Evolutionary conservation across 2,888 invertebrate species (phyloP).

Genomic region (Amphimallon solstitiale): DNA sequence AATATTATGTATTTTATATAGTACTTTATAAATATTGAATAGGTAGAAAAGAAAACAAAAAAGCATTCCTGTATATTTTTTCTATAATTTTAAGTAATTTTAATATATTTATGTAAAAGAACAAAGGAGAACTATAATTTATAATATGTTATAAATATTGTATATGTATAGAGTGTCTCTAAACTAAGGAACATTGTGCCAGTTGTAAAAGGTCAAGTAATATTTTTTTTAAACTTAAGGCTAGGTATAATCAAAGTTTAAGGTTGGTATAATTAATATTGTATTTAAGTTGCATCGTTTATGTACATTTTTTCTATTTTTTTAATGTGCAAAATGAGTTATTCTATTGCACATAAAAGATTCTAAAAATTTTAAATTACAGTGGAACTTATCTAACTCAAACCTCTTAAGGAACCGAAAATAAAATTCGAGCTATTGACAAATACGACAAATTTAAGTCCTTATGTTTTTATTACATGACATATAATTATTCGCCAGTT

Average conservation of each 20-base stretch:
- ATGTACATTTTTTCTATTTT: background rate
- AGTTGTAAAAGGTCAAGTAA: slow-evolving; percentile 47
- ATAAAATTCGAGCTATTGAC: too few species aligned
- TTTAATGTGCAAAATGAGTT: background rate
- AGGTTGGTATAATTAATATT: background rate
- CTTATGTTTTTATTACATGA: too few species aligned
- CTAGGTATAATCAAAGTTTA: background rate
- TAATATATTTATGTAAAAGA: slow-evolving; percentile 1
- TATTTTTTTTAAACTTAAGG: background rate
- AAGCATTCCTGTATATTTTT: slow-evolving; percentile 11
- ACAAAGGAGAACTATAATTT: too few species aligned
- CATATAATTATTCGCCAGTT: too few species aligned
- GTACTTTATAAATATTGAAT: background rate
- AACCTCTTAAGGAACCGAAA: too few species aligned
- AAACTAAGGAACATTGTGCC: slow-evolving; percentile 45
- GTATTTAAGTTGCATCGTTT: background rate
- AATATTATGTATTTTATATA: background rate
- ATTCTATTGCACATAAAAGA: too few species aligned
- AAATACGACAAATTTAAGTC: too few species aligned
- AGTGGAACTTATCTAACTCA: too few species aligned
- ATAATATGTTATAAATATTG: slow-evolving; percentile 1
- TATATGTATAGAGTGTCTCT: slow-evolving; percentile 4
- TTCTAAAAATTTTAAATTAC: too few species aligned
- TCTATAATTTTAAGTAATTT: background rate
- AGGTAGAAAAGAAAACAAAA: background rate